Base-by-base conservation (phyloP, 2,888 invertebrate species). In the Drosophila subsilvestris region DNA sequence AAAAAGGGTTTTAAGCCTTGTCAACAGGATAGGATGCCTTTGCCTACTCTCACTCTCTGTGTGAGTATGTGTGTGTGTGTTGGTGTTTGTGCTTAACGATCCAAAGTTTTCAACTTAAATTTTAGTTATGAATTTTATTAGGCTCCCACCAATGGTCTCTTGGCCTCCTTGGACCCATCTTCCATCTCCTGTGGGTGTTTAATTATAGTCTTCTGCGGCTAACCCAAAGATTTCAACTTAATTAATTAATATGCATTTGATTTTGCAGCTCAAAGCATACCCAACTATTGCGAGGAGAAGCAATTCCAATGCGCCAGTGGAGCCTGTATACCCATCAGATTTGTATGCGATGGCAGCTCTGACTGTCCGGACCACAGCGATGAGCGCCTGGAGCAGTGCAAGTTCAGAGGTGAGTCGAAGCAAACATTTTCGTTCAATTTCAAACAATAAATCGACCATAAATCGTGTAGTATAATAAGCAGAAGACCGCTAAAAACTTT, bases 361-460 rank as follows among this genome's bases (percentile, higher is more conserved):
- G 97, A 97, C 91, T 97, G 97, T 92, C 94, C 93, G 53, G 97
- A 97, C 92, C 94, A 95, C 89, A 95, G 96, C n/a, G 97, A 97
- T 91, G 97, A 97, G 92, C 93, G 94, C 87, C 93, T 94, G 61
- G 93, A 94, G 76, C 94, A 94, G 92, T 96, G 96, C 92, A 94
- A 94, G 93, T 94, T 95, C 94, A 91, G 91, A 93, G 92, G 90
- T 90, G 66, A 87, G 89, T 89, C 22, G 5, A 22, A 9, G 14
- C 12, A 9, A 8, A 18, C n/a, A 5, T 29, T 27, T 37, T 49
- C 7, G 5, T 27, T 27, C 25, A 8, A n/a, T 27, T 42, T 49
- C 9, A 22, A n/a, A n/a, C 27, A 6, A 20, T 20, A 18, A 18
- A 18, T 47, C 20, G 3, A 22, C 22, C 22, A 22, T 18, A 18